Base-by-base conservation (phyloP, 2,113 vertebrate genomes). In the Hemibagrus wyckioides region DNA sequence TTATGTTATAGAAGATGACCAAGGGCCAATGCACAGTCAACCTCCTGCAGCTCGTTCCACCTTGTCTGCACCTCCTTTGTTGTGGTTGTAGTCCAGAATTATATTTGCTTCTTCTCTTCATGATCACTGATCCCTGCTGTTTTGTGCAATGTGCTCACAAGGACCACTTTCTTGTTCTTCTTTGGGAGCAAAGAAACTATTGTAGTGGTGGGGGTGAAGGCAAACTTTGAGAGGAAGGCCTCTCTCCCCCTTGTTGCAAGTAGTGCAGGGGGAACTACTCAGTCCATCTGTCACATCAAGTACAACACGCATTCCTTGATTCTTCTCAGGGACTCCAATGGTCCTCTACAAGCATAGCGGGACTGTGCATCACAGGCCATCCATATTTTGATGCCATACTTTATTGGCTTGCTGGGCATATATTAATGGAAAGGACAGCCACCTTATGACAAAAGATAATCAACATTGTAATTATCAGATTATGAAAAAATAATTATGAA, bases 11-110 rank as follows among this genome's bases (percentile, higher is more conserved):
- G 39, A 87, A 89, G 79, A 90, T 82, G 54, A 83, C 71, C 69
- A 88, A 65, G 80, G 83, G 67, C 84, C 83, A 88, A 33, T 3
- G 61, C 17, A 28, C 5, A 11, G 87, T 87, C 65, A 56, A 59
- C n/a, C 57, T 87, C 50, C 65, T 80, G n/a, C 77, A 88, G 61
- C 76, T 86, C 88, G 80, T 86, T 83, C 41, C 88, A 80, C 33
- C 88, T 77, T 91, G 76, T 90, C 80, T 23, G 81, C 50, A 2
- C 85, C 63, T 28, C 61, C 79, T 90, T 90, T 91, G 56, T 56
- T 90, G 41, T n/a, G 23, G 83, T 90, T 90, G 82, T 88, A 90
- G 65, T 91, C 87, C 25, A 85, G n/a, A n/a, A n/a, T n/a, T n/a
- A n/a, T n/a, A n/a, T n/a, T n/a, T n/a, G n/a, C n/a, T n/a, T n/a